phyloP scores from a whole-genome alignment of 2,113 vertebrate species.

The Antennarius striatus region DNA sequence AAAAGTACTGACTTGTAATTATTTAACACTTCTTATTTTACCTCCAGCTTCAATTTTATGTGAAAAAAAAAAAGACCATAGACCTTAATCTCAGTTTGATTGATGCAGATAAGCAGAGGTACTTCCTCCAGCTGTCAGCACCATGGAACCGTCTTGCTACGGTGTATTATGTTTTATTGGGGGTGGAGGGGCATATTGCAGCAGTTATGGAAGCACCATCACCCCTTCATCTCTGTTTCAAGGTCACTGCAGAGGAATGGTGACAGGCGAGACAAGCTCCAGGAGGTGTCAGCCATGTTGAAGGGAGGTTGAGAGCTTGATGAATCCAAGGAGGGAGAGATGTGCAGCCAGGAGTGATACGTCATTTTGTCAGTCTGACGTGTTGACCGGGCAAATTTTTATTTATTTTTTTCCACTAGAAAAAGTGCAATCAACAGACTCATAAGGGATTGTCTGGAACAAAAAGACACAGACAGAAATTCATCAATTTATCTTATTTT shows the following conservation, averaged over 20 bases:
- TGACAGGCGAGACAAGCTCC: conserved; percentile 60
- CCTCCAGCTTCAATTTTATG: conserved; percentile 61
- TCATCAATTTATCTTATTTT: no score
- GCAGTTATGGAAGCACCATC: conserved; percentile 50
- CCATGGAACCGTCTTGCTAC: conserved; percentile 39
- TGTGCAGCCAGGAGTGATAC: conserved; percentile 53
- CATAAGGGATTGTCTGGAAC: conserved; percentile 11
- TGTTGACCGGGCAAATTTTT: conserved; percentile 36
- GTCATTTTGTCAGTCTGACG: conserved; percentile 73
- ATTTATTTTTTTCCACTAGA: conserved; percentile 50
- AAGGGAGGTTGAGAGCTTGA: conserved; percentile 48
- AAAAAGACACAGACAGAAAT: no score
- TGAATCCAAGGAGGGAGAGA: conserved; percentile 53
- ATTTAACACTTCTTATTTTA: conserved; percentile 55
- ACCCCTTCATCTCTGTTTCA: conserved; percentile 65
- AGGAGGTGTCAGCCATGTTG: conserved; percentile 67
- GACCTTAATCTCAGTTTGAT: conserved; percentile 70
- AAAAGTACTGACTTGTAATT: conserved; percentile 16
- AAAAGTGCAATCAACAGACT: conserved; percentile 55
- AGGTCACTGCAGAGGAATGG: conserved; percentile 71
- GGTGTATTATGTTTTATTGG: conserved; percentile 2
- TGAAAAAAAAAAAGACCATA: conserved; percentile 58
- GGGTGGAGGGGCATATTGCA: conserved; percentile 22
- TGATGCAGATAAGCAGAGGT: conserved; percentile 60
- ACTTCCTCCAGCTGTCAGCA: conserved; percentile 39